Conservation (phyloP, 2,888 invertebrate species). For the Oscheius sp. region DNA sequence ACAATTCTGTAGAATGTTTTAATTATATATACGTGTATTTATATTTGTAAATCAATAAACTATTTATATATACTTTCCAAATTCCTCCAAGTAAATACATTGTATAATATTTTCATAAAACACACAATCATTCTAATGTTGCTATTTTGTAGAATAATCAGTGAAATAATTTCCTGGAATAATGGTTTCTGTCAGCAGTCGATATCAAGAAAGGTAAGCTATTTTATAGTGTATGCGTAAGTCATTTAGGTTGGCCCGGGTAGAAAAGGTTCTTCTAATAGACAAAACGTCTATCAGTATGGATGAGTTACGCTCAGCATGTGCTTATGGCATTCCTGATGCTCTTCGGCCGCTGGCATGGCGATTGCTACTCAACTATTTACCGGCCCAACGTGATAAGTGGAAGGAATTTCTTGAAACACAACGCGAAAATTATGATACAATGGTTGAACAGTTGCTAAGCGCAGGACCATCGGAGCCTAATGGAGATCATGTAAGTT, state of each 20-base stretch:
- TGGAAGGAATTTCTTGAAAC: conserved; percentile 55
- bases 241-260: conserved; percentile 32
- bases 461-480: conserved; percentile 44
- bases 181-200: conserved; percentile 6
- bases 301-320: conserved; percentile 53
- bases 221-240: not conserved
- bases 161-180: too few relatives aligned
- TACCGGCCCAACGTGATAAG: conserved; percentile 61
- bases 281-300: conserved; percentile 60
- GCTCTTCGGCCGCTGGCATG: conserved; percentile 67
- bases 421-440: conserved; percentile 61
- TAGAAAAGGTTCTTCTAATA: conserved; percentile 67
- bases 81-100: not conserved
- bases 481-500: conserved; percentile 64
- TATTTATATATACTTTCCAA: not conserved
- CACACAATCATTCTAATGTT: too few relatives aligned
- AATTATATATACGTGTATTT: not conserved
- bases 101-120: too few relatives aligned
- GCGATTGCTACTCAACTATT: conserved; percentile 69
- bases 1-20: not conserved
- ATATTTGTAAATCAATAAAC: not conserved
- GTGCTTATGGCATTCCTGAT: conserved; percentile 67
- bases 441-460: conserved; percentile 65
- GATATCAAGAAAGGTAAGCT: conserved; percentile 38
- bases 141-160: too few relatives aligned